Conservation (phyloP, 1,140 invertebrate genomes). For the Orchesella cincta region DNA sequence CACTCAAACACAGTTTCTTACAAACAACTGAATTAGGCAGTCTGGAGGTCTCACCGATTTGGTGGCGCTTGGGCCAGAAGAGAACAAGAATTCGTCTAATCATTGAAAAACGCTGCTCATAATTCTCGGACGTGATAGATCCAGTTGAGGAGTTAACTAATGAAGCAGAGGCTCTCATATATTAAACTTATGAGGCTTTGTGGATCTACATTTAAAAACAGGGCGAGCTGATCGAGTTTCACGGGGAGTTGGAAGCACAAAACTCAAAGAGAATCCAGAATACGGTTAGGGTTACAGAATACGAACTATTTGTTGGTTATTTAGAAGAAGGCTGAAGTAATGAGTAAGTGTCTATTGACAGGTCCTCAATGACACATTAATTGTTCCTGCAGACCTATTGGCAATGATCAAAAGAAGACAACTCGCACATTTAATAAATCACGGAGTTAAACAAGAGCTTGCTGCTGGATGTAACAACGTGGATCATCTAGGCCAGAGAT, state of each 20-base stretch:
- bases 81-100: neutral
- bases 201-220: neutral
- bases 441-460: neutral
- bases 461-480: neutral
- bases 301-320: neutral
- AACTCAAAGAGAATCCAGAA: neutral
- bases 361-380: neutral
- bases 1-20: neutral
- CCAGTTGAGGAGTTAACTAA: neutral
- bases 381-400: neutral
- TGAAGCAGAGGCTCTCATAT: neutral
- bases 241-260: neutral
- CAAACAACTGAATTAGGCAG: neutral
- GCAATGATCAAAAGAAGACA: neutral
- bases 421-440: neutral
- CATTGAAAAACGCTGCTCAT: neutral
- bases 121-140: slow-evolving; percentile 5
- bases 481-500: too few species aligned
- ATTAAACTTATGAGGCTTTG: neutral
- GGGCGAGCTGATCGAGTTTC: neutral
- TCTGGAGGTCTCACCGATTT: neutral
- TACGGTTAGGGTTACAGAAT: neutral
- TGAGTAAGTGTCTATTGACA: neutral
- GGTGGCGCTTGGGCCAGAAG: neutral
- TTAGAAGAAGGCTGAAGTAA: neutral